These are phyloP conservation scores for Coregonus clupeaformis DNA, from an alignment of 2,113 vertebrate genomes.

Conservation along the genomic window DNA sequence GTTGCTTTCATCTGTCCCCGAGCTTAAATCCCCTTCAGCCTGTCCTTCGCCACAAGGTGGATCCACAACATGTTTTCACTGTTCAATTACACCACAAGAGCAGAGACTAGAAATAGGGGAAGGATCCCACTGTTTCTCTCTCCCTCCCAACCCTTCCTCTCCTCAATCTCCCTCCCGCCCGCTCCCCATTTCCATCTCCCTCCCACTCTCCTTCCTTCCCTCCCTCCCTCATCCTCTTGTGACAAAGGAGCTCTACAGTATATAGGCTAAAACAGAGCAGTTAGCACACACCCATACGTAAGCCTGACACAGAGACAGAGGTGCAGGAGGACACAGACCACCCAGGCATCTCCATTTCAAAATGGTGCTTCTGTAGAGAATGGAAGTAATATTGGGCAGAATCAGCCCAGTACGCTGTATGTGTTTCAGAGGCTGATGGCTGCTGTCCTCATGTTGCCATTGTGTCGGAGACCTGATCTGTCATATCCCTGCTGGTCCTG, in stretches of 20 bases:
- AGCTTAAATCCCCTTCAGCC: slow-evolving; percentile 23
- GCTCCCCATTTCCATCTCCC: background rate
- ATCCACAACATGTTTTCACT: slow-evolving; percentile 18
- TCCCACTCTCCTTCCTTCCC: background rate
- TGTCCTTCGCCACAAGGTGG: slow-evolving; percentile 21
- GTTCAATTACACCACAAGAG: slow-evolving; percentile 32
- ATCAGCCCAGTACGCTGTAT: slow-evolving; percentile 12
- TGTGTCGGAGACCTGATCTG: slow-evolving; percentile 46
- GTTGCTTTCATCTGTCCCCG: slow-evolving; percentile 23
- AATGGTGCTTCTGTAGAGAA: slow-evolving; percentile 32
- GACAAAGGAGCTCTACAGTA: slow-evolving; percentile 51
- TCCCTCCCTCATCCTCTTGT: slow-evolving; percentile 43
- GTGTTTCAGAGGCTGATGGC: too few relatives aligned
- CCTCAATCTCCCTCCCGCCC: background rate
- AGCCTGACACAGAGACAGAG: slow-evolving; percentile 25
- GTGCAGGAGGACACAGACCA: slow-evolving; percentile 22
- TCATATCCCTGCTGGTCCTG: background rate
- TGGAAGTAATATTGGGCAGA: background rate
- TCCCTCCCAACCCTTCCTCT: slow-evolving; percentile 2
- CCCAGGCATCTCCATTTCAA: slow-evolving; percentile 29
- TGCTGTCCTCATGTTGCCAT: slow-evolving; percentile 36
- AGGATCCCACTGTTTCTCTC: slow-evolving; percentile 17
- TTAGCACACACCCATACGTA: slow-evolving; percentile 44
- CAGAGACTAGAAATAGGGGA: slow-evolving; percentile 47
- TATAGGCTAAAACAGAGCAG: slow-evolving; percentile 40